Base-by-base conservation (phyloP, 2,888 invertebrate species). In the Cantharis rustica region DNA sequence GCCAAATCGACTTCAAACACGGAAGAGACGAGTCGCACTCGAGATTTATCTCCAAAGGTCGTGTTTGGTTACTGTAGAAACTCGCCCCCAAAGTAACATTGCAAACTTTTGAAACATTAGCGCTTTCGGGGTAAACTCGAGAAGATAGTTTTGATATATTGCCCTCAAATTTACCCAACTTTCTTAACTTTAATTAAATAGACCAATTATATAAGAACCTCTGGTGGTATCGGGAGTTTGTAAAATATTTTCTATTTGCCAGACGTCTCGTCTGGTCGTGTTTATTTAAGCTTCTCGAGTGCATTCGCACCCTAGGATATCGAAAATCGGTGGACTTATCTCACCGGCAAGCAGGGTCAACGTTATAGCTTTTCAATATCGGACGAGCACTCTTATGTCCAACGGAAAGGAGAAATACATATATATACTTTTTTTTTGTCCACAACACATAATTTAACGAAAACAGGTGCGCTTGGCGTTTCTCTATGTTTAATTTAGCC, bases 121-220 rank as follows among this genome's bases (percentile, higher is more conserved):
- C 78, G 79, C 78, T 78, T 79, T 78, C 64, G 75, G 77, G 72
- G 75, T 64, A 75, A 73, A 76, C 73, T 79, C 68, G 70, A 68
- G 70, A 68, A 80, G 82, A 82, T 78, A 80, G 80, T 82, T 81
- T 81, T 75, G 82, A 81, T 80, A 75, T 71, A 72, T 61, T 66
- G 68, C 16, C 76, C 11, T 16, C 17, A 70, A 71, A 72, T 71
- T 69, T 9, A 69, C 23, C 72, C 68, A 69, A 71, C 31, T 68
- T 69, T 72, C 69, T 71, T 73, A 68, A 68, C 73, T 64, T 75
- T 71, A 70, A 71, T 70, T 69, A 75, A 71, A 75, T 69, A 63
- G 69, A 66, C 64, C 11, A 66, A 20, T 66, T 66, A 20, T 63
- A 63, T 66, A 66, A 10, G 10, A 13, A 47, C 47, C 47, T 47